Evolutionary conservation across 2,888 invertebrate genomes (phyloP).

Genomic region (Hedychridium roseum): DNA sequence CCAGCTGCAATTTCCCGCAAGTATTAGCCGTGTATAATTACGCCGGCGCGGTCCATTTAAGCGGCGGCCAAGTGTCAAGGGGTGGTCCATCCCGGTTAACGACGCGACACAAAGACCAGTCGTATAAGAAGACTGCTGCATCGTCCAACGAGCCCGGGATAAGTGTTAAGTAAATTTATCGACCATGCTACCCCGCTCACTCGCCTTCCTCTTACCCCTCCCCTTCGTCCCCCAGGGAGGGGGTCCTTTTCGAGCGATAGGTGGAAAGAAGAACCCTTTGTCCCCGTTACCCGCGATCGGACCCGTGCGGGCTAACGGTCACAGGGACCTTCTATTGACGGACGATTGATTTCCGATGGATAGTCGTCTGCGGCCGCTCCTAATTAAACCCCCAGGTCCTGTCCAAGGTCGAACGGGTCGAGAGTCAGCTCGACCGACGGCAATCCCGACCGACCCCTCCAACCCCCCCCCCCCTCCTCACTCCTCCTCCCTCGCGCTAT

Average conservation of each 20-base stretch:
- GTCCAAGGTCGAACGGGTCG: conserved; percentile 7
- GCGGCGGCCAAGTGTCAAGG: too few relatives aligned
- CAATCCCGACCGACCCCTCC: background rate
- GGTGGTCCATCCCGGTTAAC: too few relatives aligned
- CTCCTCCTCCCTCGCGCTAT: background rate
- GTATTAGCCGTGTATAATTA: too few relatives aligned
- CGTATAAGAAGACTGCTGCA: too few relatives aligned
- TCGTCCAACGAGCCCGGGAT: conserved; percentile 1
- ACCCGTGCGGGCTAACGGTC: too few relatives aligned
- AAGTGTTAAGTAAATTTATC: conserved; percentile 17
- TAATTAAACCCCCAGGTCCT: conserved; percentile 18
- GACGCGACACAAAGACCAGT: too few relatives aligned
- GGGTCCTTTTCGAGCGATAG: conserved; percentile 3
- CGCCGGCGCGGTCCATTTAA: too few relatives aligned
- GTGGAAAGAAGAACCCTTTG: conserved; percentile 5
- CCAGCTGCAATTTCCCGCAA: too few relatives aligned
- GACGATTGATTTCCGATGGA: conserved; percentile 21
- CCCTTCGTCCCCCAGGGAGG: background rate
- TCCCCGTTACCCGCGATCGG: background rate
- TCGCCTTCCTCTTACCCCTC: conserved; percentile 1
- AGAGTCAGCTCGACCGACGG: too few relatives aligned
- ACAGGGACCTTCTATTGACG: too few relatives aligned
- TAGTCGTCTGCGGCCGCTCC: conserved; percentile 18
- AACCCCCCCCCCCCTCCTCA: background rate
- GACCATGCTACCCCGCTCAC: background rate